Conservation (phyloP, 2,888 invertebrate species). For the Drosophila austrosaltans region DNA sequence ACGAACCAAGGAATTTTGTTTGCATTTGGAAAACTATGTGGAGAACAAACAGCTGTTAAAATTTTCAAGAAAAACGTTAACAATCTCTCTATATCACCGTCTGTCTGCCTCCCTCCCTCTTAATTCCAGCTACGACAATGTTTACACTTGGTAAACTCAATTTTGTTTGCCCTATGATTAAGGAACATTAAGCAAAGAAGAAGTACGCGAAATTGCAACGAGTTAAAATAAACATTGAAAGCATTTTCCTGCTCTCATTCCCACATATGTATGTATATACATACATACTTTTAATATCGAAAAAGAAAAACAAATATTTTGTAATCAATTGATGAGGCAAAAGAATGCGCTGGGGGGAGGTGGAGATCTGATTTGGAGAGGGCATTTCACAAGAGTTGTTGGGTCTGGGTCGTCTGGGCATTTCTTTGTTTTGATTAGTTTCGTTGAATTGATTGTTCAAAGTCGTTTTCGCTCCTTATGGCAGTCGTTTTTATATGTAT, state of each 20-base stretch:
- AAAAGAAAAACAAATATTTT: slow-evolving; percentile 2
- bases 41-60: slow-evolving; percentile 12
- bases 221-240: slow-evolving; percentile 18
- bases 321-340: not conserved
- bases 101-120: not conserved
- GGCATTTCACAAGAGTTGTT: not conserved
- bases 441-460: slow-evolving; percentile 2
- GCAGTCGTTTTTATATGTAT: not conserved
- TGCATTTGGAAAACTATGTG: not conserved
- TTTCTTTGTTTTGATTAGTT: slow-evolving; percentile 9
- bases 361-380: not conserved
- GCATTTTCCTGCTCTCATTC: not conserved
- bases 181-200: slow-evolving; percentile 20
- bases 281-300: not conserved
- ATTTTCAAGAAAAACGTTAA: not conserved
- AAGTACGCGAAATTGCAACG: slow-evolving; percentile 51
- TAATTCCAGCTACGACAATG: slow-evolving; percentile 39
- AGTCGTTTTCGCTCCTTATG: slow-evolving; percentile 1
- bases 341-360: not conserved
- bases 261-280: not conserved
- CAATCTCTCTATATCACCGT: not conserved
- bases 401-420: not conserved
- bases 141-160: slow-evolving; percentile 36
- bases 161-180: slow-evolving; percentile 54
- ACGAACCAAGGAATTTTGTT: too few relatives aligned